Evolutionary conservation across 37 sponge, comb jelly and placozoan genomes (phyloP).

Genomic region (Cladorhizidae sp.): DNA sequence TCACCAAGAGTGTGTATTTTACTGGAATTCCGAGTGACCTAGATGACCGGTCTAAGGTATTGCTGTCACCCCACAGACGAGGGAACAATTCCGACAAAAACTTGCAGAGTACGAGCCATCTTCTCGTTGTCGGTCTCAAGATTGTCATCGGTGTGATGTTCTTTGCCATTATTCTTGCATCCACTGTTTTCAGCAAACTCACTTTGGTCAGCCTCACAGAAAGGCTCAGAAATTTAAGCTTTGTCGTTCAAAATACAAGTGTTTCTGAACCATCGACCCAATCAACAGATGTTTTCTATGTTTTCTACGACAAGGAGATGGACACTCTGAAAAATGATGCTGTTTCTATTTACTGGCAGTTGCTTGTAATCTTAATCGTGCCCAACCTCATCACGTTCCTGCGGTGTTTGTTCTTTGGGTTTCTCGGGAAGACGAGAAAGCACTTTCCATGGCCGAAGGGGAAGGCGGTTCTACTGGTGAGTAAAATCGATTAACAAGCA

Average conservation of each 20-base stretch:
- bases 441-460: conserved; percentile 77
- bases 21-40: background rate
- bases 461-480: conserved; percentile 48
- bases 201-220: conserved; percentile 58
- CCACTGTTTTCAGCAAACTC: conserved; percentile 61
- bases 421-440: conserved; percentile 59
- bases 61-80: too few relatives aligned
- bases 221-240: conserved; percentile 9
- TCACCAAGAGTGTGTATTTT: background rate
- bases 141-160: conserved; percentile 27
- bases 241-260: background rate
- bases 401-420: conserved; percentile 62
- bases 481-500: too few relatives aligned
- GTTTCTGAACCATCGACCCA: too few relatives aligned
- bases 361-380: conserved; percentile 67
- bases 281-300: background rate
- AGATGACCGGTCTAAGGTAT: too few relatives aligned
- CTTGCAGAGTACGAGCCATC: background rate
- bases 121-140: conserved; percentile 21
- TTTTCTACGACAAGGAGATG: too few relatives aligned
- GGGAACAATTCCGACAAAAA: too few relatives aligned
- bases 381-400: conserved; percentile 66
- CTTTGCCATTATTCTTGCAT: conserved; percentile 30
- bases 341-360: conserved; percentile 61
- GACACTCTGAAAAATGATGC: background rate